phyloP scores from a whole-genome alignment of 2,888 invertebrate species.

The Belgica antarctica region DNA sequence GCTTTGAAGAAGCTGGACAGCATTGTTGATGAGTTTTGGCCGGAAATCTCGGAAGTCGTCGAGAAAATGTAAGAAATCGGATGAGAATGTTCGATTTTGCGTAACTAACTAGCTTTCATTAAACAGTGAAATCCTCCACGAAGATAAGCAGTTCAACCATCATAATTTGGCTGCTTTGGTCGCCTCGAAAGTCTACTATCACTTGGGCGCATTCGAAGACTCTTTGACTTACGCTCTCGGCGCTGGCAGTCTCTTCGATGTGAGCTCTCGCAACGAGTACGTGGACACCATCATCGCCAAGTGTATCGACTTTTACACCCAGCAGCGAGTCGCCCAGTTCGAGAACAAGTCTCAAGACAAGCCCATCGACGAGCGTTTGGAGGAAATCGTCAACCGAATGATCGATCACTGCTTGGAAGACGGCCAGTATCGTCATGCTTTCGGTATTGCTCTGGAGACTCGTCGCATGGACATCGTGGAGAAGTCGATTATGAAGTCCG shows the following conservation, averaged over 20 bases:
- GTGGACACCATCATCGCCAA: slow-evolving; percentile 96
- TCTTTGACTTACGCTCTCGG: slow-evolving; percentile 96
- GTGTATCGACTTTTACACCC: slow-evolving; percentile 95
- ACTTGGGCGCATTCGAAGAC: slow-evolving; percentile 94
- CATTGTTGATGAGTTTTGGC: slow-evolving; percentile 98
- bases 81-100: slow-evolving; percentile 1
- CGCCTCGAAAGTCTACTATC: slow-evolving; percentile 97
- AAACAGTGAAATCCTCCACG: slow-evolving; percentile 88
- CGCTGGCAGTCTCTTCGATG: slow-evolving; percentile 92
- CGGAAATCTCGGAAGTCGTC: slow-evolving; percentile 96
- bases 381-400: slow-evolving; percentile 95
- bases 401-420: slow-evolving; percentile 94
- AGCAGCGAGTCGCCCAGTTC: slow-evolving; percentile 73
- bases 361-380: slow-evolving; percentile 76
- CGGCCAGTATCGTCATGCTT: slow-evolving; percentile 90
- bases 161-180: slow-evolving; percentile 93
- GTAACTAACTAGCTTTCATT: neutral
- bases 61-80: slow-evolving; percentile 77
- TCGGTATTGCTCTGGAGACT: slow-evolving; percentile 94
- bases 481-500: slow-evolving; percentile 84
- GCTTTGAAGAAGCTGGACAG: slow-evolving; percentile 88
- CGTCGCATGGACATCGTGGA: slow-evolving; percentile 96
- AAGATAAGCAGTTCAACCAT: slow-evolving; percentile 83
- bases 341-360: slow-evolving; percentile 67
- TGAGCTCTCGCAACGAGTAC: slow-evolving; percentile 90